Conservation (phyloP, 2,797 vertebrate species). For the Pteronotus mesoamericanus region DNA sequence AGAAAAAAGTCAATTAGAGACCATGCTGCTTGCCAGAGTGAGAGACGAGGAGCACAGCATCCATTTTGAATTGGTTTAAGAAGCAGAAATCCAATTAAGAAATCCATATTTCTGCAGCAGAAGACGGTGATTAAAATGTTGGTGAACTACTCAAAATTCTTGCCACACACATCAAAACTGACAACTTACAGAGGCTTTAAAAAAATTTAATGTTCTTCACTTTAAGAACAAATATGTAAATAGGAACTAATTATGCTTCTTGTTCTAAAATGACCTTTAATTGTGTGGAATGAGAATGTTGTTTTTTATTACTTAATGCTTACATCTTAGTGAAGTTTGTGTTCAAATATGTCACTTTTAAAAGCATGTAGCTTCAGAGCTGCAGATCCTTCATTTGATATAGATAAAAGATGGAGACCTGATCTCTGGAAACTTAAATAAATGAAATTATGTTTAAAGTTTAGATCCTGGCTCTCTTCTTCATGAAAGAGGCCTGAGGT, state of each 20-base stretch:
- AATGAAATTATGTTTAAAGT: constrained; percentile 2
- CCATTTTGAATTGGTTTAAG: constrained; percentile 15
- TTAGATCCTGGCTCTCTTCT: not conserved
- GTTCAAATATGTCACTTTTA: not conserved
- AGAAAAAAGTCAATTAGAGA: constrained; percentile 58
- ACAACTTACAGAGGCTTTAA: constrained; percentile 22
- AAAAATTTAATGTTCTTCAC: constrained; percentile 1
- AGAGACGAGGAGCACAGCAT: not conserved
- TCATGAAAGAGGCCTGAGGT: not conserved
- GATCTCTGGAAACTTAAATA: not conserved
- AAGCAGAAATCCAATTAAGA: constrained; percentile 57
- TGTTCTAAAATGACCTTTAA: constrained; percentile 55
- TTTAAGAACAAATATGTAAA: constrained; percentile 62
- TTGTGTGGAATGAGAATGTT: not conserved
- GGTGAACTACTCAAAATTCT: constrained; percentile 47
- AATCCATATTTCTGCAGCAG: constrained; percentile 29
- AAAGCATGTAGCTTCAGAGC: not conserved
- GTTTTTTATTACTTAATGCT: constrained; percentile 44
- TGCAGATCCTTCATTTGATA: not conserved
- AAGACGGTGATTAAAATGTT: constrained; percentile 56
- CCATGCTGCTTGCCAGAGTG: constrained; percentile 31
- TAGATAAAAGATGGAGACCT: not conserved
- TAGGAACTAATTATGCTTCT: constrained; percentile 37
- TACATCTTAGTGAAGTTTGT: constrained; percentile 13
- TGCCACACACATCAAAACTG: not conserved